phyloP scores from a whole-genome alignment of 2,113 vertebrate species.

The Tetraodon nigroviridis region DNA sequence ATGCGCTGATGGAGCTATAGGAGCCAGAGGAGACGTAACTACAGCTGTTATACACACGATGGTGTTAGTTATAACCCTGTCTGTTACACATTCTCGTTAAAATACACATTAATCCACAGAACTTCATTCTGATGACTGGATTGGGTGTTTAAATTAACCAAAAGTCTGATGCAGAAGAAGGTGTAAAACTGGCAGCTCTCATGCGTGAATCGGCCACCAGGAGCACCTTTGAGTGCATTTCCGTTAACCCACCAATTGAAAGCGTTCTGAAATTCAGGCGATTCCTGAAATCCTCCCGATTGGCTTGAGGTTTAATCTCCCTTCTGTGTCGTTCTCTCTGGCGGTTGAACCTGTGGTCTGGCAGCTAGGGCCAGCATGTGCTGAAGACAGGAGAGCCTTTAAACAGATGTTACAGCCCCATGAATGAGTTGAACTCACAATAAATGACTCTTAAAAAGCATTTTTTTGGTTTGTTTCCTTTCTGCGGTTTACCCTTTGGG shows the following conservation, averaged over 20 bases:
- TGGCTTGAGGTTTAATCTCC: not conserved
- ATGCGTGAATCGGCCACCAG: not conserved
- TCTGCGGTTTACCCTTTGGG: constrained; percentile 7
- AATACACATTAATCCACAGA: too few relatives aligned
- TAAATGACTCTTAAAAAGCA: constrained; percentile 54
- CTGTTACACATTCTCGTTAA: too few relatives aligned
- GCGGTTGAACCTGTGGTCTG: constrained; percentile 2
- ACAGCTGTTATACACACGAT: not conserved
- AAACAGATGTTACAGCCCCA: constrained; percentile 30
- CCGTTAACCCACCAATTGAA: constrained; percentile 7
- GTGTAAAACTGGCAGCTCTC: too few relatives aligned
- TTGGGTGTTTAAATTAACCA: too few relatives aligned
- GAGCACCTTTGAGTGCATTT: constrained; percentile 47
- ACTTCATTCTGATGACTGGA: too few relatives aligned
- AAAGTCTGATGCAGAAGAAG: too few relatives aligned
- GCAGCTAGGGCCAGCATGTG: constrained; percentile 28
- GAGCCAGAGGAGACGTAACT: not conserved
- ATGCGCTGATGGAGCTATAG: not conserved
- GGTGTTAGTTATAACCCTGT: too few relatives aligned
- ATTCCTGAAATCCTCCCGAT: too few relatives aligned
- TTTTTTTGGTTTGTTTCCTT: not conserved
- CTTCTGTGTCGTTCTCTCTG: not conserved
- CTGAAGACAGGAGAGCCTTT: constrained; percentile 63
- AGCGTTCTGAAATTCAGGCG: too few relatives aligned
- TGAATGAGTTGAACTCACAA: constrained; percentile 53